phyloP scores from a whole-genome alignment of 2,888 invertebrate genomes.

The Lobophora halterata region DNA sequence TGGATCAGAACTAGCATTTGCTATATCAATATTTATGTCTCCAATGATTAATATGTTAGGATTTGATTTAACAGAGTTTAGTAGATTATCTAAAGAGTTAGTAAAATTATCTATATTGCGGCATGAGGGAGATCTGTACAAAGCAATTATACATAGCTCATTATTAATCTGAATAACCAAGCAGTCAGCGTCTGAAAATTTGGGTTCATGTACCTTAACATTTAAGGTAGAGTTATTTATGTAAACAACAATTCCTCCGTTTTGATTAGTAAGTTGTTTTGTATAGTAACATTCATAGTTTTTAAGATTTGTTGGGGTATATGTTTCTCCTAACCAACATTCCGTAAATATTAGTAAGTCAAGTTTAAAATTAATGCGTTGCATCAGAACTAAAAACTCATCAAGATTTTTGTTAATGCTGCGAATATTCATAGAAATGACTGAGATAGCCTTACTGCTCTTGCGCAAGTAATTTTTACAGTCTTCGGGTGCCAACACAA shows the following conservation, averaged over 20 bases:
- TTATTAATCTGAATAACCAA: too few relatives aligned
- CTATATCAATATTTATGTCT: too few relatives aligned
- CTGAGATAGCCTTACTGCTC: neutral
- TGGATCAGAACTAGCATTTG: too few relatives aligned
- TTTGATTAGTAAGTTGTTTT: neutral
- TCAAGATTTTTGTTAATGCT: constrained; percentile 3
- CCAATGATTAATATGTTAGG: too few relatives aligned
- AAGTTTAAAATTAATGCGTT: neutral
- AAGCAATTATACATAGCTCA: too few relatives aligned
- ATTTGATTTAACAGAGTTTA: too few relatives aligned
- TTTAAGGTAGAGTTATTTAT: neutral
- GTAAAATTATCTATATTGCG: too few relatives aligned
- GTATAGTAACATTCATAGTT: neutral
- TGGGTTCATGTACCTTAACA: neutral
- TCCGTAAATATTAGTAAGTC: neutral
- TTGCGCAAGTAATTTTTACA: neutral
- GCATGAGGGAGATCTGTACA: too few relatives aligned
- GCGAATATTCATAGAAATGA: neutral
- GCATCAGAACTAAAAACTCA: neutral
- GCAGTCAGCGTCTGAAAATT: neutral
- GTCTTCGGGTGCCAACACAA: neutral
- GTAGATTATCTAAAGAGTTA: too few relatives aligned
- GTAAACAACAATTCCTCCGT: constrained; percentile 1
- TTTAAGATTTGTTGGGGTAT: neutral
- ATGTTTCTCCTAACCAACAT: constrained; percentile 1